Evolutionary conservation across 2,888 invertebrate species (phyloP), one percentile per base, ranked within the genome.

Genomic region (Nowickia ferox): DNA sequence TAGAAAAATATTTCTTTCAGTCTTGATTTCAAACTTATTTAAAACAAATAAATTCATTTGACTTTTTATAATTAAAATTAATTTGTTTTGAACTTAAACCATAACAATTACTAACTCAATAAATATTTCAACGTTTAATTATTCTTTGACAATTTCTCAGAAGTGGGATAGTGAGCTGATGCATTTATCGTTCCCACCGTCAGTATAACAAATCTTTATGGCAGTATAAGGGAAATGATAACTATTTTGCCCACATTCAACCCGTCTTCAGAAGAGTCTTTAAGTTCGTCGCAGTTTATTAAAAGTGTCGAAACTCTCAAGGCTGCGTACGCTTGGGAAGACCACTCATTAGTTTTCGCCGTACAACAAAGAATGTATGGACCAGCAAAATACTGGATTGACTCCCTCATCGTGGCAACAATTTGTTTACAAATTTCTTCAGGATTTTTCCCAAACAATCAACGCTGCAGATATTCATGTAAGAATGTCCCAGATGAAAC

Each of bases 301-400:
- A 69, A 38, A 44, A 38, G 55, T 42, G 83, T 87, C 0, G 63
- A 84, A 10, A 13, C 61, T 10, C 48, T 84, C 9, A 87, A 76
- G 15, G 19, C n/a, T 9, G 84, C 82, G 4, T 87, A 86, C 51
- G 15, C 19, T 9, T 87, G 84, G 86, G 65, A 75, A 22, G 75
- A 87, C 38, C 79, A 77, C 10, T 53, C 65, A 0, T 19, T 86
- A 1, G 11, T 86, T 46, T 86, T 82, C 19, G 76, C 76, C 13
- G 78, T 84, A 2, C 84, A 87, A 42, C 84, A 86, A 38, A 87
- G 81, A 65, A 65, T 81, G 71, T 15, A 48, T 9, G 86, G 84
- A 11, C 40, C 78, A 5, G 78, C 84, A 9, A 84, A 74, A 42
- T 72, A 72, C 17, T 77, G 83, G 84, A 72, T 82, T 1, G 86